A percentile compares a stretch with the other conserved stretches of the same genome.
Conservation (phyloP, 1,140 invertebrate genomes). For the Drosophila chauvacae region DNA sequence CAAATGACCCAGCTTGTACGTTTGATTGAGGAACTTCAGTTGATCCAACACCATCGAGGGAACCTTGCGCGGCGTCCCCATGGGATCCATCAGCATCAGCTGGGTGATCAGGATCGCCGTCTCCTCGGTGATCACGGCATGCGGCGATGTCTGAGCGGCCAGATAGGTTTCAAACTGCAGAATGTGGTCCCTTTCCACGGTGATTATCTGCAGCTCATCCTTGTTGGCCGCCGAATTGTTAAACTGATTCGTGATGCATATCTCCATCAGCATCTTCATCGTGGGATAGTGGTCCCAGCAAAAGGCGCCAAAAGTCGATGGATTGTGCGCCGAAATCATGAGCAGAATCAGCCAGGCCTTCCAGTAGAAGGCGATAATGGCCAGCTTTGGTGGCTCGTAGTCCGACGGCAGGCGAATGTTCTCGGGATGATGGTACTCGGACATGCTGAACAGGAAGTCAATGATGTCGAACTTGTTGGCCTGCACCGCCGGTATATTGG, state of each 20-base stretch:
- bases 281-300: slow-evolving; percentile 97
- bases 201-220: slow-evolving; percentile 85
- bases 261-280: slow-evolving; percentile 96
- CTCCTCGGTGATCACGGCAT: slow-evolving; percentile 94
- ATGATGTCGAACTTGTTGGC: slow-evolving; percentile 94
- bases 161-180: slow-evolving; percentile 97
- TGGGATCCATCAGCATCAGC: slow-evolving; percentile 93
- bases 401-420: slow-evolving; percentile 94
- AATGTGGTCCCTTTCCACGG: slow-evolving; percentile 92
- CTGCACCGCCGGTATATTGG: slow-evolving; percentile 88
- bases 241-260: slow-evolving; percentile 95
- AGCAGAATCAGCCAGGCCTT: slow-evolving; percentile 96
- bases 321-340: slow-evolving; percentile 96
- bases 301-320: slow-evolving; percentile 92
- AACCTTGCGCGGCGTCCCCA: slow-evolving; percentile 91
- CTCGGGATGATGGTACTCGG: slow-evolving; percentile 96
- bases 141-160: slow-evolving; percentile 92
- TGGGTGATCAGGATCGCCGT: slow-evolving; percentile 94
- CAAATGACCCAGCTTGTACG: slow-evolving; percentile 94
- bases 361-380: slow-evolving; percentile 97
- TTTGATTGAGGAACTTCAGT: slow-evolving; percentile 91
- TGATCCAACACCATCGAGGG: slow-evolving; percentile 92
- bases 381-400: slow-evolving; percentile 94
- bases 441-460: slow-evolving; percentile 95
- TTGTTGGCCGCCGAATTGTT: slow-evolving; percentile 60